Evolutionary conservation across 2,113 vertebrate species (phyloP), one percentile per base, ranked within the genome.

Genomic region (Cervus canadensis): DNA sequence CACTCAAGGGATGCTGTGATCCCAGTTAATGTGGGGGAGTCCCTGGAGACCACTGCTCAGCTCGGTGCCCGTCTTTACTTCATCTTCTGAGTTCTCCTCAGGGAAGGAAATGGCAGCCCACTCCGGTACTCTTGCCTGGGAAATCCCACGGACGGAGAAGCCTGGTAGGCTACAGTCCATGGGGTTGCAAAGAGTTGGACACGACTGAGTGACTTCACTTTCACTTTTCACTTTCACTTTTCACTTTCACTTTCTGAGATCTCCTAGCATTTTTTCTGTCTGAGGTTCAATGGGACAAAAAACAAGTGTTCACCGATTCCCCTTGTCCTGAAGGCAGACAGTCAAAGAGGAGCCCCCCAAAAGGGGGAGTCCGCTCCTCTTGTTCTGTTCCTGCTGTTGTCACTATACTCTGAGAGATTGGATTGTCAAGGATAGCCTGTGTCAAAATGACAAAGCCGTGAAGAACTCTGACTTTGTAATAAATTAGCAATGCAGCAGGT

Each of bases 151-250:
- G 10, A 71, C 2, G 0, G 67, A 40, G 19, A 23, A 71, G n/a
- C 19, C 67, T 40, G 9, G n/a, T 23, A 40, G 67, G n/a, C 67
- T 71, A 23, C n/a, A 6, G 19, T 71, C 67, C 19, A 40, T 0
- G 5, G 67, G 67, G n/a, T 71, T 0, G 2, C n/a, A 23, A 40
- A 40, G n/a, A 71, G n/a, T 10, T 13, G n/a, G 5, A 71, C 10
- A 40, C 2, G 1, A 40, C n/a, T 23, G n/a, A 40, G n/a, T 0
- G 19, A 71, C n/a, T 40, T 71, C 67, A 71, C 67, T 71, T 71
- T 71, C n/a, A 40, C 67, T 23, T 92, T 40, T 71, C 67, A 71
- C 67, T 71, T 71, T 71, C n/a, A 40, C 67, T 23, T 92, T 71
- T 40, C 67, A 71, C 67, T 71, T 71, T 71, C n/a, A 40, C 67